Percentiles rank a stretch among this genome's conserved stretches.
phyloP scores from a whole-genome alignment of 92 coral and sea anemone genomes.

The Zoanthus sansibaricus region DNA sequence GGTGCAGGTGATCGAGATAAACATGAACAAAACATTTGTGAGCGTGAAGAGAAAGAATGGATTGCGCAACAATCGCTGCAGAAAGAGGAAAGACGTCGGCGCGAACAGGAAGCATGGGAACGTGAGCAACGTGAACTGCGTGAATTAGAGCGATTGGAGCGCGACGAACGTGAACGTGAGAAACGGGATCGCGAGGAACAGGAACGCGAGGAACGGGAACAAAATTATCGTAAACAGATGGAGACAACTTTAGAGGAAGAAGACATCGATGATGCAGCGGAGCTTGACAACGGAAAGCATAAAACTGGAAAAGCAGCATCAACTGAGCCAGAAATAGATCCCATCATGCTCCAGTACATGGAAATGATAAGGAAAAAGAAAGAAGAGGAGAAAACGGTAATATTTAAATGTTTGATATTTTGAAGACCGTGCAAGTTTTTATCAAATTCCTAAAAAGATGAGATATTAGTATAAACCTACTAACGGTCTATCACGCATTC shows the following conservation, averaged over 20 bases:
- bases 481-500: no score
- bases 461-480: no score
- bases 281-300: conserved; percentile 23
- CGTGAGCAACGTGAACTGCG: conserved; percentile 69
- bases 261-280: conserved; percentile 37
- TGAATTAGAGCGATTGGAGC: conserved; percentile 62
- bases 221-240: neutral
- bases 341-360: conserved; percentile 78
- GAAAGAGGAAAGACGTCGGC: conserved; percentile 57
- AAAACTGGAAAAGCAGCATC: neutral
- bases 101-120: conserved; percentile 75
- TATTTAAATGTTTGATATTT: neutral
- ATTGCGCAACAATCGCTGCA: conserved; percentile 54
- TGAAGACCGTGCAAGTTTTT: no score
- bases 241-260: conserved; percentile 23
- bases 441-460: no score
- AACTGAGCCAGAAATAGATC: conserved; percentile 69
- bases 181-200: conserved; percentile 64
- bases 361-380: conserved; percentile 69
- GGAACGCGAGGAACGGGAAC: conserved; percentile 1
- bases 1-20: conserved; percentile 46
- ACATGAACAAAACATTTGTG: conserved; percentile 53
- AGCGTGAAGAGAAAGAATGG: conserved; percentile 72
- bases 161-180: conserved; percentile 62
- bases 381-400: conserved; percentile 52